These are phyloP conservation scores for Steromphala cineraria DNA, from an alignment of 2,888 invertebrate species.

Conservation along the genomic window DNA sequence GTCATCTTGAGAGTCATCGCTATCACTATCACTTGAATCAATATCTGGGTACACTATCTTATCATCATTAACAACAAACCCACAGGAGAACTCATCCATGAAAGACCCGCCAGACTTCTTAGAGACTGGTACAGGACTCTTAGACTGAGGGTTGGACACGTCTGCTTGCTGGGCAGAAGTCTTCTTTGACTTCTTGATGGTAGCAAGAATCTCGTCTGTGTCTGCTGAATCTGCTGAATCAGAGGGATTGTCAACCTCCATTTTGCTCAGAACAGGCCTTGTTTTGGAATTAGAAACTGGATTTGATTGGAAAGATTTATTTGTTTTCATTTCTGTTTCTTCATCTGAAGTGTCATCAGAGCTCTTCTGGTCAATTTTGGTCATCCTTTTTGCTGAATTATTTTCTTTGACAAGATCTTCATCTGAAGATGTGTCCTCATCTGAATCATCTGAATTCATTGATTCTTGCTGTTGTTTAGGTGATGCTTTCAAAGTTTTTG, in stretches of 20 bases:
- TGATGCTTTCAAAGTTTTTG: too few relatives aligned
- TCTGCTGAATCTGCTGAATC: not conserved
- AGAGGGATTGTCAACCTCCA: not conserved
- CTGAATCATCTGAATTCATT: too few relatives aligned
- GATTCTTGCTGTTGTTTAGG: too few relatives aligned
- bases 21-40: not conserved
- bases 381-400: not conserved
- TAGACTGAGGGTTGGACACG: not conserved
- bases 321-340: not conserved
- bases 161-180: not conserved
- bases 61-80: not conserved
- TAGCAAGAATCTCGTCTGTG: not conserved
- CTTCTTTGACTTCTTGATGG: not conserved
- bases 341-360: not conserved
- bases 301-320: too few relatives aligned
- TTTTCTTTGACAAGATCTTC: too few relatives aligned
- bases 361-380: slow-evolving; percentile 28
- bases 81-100: slow-evolving; percentile 9
- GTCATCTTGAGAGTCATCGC: slow-evolving; percentile 17
- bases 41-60: not conserved
- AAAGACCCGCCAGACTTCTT: not conserved
- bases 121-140: not conserved
- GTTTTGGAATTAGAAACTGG: too few relatives aligned
- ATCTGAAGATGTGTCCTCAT: too few relatives aligned
- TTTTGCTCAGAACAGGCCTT: too few relatives aligned